Percentiles rank a stretch among this genome's conserved stretches.
Conservation (phyloP, 2,797 vertebrate genomes). For the Tragopan temminckii region DNA sequence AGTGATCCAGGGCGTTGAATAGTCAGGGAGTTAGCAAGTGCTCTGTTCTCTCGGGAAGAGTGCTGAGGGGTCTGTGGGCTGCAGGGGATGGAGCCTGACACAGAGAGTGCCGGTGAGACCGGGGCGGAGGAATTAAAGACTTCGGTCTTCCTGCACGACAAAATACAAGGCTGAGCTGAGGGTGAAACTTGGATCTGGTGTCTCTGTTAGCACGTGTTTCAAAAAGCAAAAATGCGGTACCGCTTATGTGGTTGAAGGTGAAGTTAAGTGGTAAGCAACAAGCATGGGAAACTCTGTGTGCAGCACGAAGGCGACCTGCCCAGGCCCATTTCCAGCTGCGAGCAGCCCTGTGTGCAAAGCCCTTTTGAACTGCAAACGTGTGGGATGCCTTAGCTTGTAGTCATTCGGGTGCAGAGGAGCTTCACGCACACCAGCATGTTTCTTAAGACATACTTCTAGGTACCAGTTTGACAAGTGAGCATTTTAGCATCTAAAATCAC, state of each 20-base stretch:
- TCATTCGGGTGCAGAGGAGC: not conserved
- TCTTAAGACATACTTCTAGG: not conserved
- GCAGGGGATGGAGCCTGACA: not conserved
- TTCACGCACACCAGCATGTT: not conserved
- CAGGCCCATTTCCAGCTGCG: accelerated
- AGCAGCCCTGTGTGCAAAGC: no score
- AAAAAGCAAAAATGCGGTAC: not conserved
- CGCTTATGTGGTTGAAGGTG: accelerated
- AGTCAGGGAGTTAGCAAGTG: accelerated
- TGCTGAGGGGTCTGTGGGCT: not conserved
- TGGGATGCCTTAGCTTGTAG: not conserved
- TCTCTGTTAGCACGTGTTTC: not conserved
- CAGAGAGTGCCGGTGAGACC: no score
- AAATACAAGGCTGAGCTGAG: no score
- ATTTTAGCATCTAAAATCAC: not conserved
- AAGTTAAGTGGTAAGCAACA: no score
- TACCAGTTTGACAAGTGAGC: not conserved
- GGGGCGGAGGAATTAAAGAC: not conserved
- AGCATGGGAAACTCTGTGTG: no score
- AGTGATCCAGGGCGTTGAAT: accelerated
- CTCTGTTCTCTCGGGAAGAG: not conserved
- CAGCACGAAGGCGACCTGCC: not conserved
- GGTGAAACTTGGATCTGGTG: no score
- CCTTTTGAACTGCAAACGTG: accelerated
- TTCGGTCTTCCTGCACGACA: not conserved